Conservation (phyloP, 1,140 invertebrate species). For the Drosophila ironensis region DNA sequence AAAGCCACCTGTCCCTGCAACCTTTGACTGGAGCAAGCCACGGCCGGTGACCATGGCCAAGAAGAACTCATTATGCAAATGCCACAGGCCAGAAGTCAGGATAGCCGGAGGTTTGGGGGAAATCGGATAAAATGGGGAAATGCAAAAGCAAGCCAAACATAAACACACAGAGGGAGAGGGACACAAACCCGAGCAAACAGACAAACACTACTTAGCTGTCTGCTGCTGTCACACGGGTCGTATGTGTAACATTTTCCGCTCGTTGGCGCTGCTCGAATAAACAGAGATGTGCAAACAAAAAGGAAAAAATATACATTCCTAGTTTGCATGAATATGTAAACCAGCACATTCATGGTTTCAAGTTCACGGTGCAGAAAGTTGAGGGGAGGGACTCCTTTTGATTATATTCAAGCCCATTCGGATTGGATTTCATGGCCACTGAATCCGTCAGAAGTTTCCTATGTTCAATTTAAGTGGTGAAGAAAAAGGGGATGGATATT, state of each 20-base stretch:
- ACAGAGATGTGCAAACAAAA: neutral
- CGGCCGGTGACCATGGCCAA: slow-evolving; percentile 27
- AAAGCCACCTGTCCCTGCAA: slow-evolving; percentile 9
- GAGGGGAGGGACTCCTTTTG: slow-evolving; percentile 28
- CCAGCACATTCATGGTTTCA: slow-evolving; percentile 10
- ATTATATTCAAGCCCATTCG: neutral
- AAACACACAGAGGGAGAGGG: slow-evolving; percentile 3
- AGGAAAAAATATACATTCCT: neutral
- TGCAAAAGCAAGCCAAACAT: slow-evolving; percentile 41
- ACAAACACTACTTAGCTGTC: slow-evolving; percentile 30
- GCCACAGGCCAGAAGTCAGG: slow-evolving; percentile 21
- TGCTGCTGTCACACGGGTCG: slow-evolving; percentile 25
- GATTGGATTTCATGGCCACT: slow-evolving; percentile 18
- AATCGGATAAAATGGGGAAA: neutral
- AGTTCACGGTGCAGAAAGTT: slow-evolving; percentile 23
- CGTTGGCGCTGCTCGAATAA: slow-evolving; percentile 25
- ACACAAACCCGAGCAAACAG: slow-evolving; percentile 15
- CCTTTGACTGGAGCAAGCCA: slow-evolving; percentile 44
- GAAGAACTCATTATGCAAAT: slow-evolving; percentile 44
- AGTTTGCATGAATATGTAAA: slow-evolving; percentile 28
- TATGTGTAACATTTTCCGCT: slow-evolving; percentile 60
- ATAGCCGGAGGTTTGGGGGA: slow-evolving; percentile 1
- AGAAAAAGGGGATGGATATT: neutral
- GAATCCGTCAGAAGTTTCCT: neutral
- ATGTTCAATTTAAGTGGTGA: neutral